Conservation (phyloP, 2,888 invertebrate genomes). For the Laothoe populi region DNA sequence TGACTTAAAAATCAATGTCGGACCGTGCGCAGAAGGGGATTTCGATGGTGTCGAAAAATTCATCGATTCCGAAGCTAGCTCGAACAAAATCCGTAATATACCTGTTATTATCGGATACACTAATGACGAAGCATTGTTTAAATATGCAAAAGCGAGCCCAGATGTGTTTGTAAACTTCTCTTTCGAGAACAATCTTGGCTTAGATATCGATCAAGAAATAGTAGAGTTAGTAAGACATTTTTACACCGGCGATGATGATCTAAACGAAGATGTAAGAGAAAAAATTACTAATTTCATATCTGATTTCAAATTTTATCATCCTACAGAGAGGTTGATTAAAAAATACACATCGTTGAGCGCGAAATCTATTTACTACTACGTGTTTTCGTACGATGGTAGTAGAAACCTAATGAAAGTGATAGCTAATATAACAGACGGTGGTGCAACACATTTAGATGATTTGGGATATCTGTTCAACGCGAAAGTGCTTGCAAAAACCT, state of each 20-base stretch:
- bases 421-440: slow-evolving; percentile 38
- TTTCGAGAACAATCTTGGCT: slow-evolving; percentile 36
- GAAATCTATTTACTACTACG: slow-evolving; percentile 45
- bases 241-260: slow-evolving; percentile 45
- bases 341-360: slow-evolving; percentile 41
- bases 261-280: slow-evolving; percentile 30
- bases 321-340: slow-evolving; percentile 42
- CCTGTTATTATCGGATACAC: slow-evolving; percentile 36
- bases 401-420: slow-evolving; percentile 45
- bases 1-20: slow-evolving; percentile 5
- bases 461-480: slow-evolving; percentile 52
- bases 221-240: slow-evolving; percentile 40
- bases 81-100: slow-evolving; percentile 31
- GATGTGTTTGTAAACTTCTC: slow-evolving; percentile 34
- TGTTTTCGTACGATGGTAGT: slow-evolving; percentile 51
- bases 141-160: slow-evolving; percentile 29
- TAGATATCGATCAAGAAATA: slow-evolving; percentile 35
- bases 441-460: slow-evolving; percentile 52
- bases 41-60: slow-evolving; percentile 33
- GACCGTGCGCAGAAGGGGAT: slow-evolving; percentile 29
- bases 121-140: slow-evolving; percentile 38
- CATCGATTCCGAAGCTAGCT: slow-evolving; percentile 31
- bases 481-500: slow-evolving; percentile 10
- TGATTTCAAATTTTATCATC: slow-evolving; percentile 45
- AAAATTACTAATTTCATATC: slow-evolving; percentile 44